These are phyloP conservation scores for Theropithecus gelada DNA, from an alignment of 2,113 vertebrate species.

Conservation along the genomic window DNA sequence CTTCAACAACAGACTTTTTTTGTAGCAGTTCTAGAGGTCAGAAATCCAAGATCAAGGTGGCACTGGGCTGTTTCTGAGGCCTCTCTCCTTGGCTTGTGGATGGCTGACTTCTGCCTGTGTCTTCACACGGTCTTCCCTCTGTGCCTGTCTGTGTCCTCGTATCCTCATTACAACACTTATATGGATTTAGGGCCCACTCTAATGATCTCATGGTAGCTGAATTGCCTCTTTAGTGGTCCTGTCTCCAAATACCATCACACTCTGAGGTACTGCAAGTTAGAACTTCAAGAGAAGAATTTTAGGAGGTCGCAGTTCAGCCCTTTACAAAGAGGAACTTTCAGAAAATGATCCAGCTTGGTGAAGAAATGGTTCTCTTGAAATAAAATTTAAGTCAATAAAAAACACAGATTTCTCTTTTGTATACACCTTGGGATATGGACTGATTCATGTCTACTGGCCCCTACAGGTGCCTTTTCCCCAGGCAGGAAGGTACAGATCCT, in stretches of 20 bases:
- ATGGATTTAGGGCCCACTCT: not conserved
- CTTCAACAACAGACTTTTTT: not conserved
- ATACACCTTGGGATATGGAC: not conserved
- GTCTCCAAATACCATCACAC: not conserved
- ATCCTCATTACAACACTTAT: too few relatives aligned
- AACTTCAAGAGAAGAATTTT: not conserved
- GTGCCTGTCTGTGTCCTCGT: not conserved
- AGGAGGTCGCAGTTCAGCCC: not conserved
- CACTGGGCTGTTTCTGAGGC: not conserved
- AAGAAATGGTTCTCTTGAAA: not conserved
- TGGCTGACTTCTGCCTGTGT: not conserved
- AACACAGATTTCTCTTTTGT: not conserved
- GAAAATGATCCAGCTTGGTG: not conserved
- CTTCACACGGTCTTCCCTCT: not conserved
- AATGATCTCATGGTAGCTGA: not conserved
- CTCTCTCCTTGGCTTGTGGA: not conserved
- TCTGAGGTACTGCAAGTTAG: not conserved
- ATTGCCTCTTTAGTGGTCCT: not conserved
- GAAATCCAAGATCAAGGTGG: not conserved
- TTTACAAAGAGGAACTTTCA: not conserved
- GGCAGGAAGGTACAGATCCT: not conserved
- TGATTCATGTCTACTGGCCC: not conserved
- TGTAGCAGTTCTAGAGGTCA: too few relatives aligned
- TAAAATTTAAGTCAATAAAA: not conserved
- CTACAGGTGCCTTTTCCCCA: too few relatives aligned